A percentile compares a stretch with the other conserved stretches of the same genome.
These are phyloP conservation scores for Congeria kusceri DNA, from an alignment of 2,888 invertebrate species.

Conservation along the genomic window DNA sequence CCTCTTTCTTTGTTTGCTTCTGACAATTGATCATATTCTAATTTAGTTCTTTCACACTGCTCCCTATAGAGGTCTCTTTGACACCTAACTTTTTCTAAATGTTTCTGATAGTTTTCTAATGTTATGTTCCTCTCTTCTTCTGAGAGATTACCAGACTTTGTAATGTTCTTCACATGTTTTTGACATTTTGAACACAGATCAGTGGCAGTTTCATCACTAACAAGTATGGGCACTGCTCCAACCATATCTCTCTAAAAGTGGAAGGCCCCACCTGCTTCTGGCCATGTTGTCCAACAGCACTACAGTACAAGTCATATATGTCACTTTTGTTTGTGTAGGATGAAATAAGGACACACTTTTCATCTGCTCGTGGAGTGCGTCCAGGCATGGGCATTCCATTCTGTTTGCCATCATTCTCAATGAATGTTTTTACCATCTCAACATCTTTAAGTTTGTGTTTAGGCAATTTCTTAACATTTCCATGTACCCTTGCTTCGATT, in stretches of 20 bases:
- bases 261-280: neutral
- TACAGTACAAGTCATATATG: too few species aligned
- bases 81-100: constrained; percentile 23
- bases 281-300: too few species aligned
- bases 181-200: constrained; percentile 56
- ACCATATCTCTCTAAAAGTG: constrained; percentile 29
- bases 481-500: too few species aligned
- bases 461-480: too few species aligned
- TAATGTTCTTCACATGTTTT: constrained; percentile 21
- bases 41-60: constrained; percentile 13
- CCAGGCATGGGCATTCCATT: too few species aligned
- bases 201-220: constrained; percentile 27
- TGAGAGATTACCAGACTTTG: constrained; percentile 26
- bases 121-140: constrained; percentile 33
- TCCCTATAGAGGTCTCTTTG: constrained; percentile 20
- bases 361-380: too few species aligned
- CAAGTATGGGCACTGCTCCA: constrained; percentile 28
- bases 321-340: too few species aligned
- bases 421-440: too few species aligned
- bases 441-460: too few species aligned
- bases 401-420: too few species aligned
- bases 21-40: neutral
- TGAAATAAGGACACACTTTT: too few species aligned
- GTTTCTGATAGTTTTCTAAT: constrained; percentile 26
- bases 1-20: constrained; percentile 5